Base-by-base conservation (phyloP, 2,113 vertebrate genomes). In the Seriola dumerili region DNA sequence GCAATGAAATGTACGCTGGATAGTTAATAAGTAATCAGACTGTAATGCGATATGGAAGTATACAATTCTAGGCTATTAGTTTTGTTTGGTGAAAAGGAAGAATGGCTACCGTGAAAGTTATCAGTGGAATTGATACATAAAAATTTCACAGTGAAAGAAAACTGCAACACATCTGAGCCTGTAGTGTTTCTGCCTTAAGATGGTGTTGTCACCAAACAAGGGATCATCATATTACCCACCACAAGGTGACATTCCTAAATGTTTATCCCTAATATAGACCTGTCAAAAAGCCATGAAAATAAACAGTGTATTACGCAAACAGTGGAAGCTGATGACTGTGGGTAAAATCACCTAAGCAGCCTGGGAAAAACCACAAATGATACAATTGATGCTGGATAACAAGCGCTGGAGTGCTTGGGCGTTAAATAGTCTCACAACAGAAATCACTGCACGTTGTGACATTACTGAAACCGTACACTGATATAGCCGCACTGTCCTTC, bases 391-490 rank as follows among this genome's bases (percentile, higher is more conserved):
- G 61, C 69, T 55, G 61, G 66, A 80, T 85, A 84, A 85, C 46
- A 71, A 85, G 77, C 44, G n/a, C 57, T 34, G 1, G 12, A 70
- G 29, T 44, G 68, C 76, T 50, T 44, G 61, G 81, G 78, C 58
- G 64, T 78, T 40, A 68, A 85, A 83, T 14, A 38, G 62, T 76
- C 74, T 80, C 68, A 77, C 36, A 62, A 67, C 42, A 73, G 61
- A 78, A 78, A 84, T 57, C n/a, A 63, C 50, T 78, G 46, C 84
- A 62, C 85, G 79, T 67, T 84, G 58, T 70, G 71, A 86, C 85
- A 88, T 42, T 59, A 52, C 61, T 77, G 76, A 72, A 82, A 72
- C 40, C 10, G 50, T 80, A 55, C 34, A 52, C 67, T 32, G 34
- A 64, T 64, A 73, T 42, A 59, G 55, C 13, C 11, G 19, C 48